Base-by-base conservation (phyloP, 2,888 invertebrate genomes). In the Cryptocephalus moraei region DNA sequence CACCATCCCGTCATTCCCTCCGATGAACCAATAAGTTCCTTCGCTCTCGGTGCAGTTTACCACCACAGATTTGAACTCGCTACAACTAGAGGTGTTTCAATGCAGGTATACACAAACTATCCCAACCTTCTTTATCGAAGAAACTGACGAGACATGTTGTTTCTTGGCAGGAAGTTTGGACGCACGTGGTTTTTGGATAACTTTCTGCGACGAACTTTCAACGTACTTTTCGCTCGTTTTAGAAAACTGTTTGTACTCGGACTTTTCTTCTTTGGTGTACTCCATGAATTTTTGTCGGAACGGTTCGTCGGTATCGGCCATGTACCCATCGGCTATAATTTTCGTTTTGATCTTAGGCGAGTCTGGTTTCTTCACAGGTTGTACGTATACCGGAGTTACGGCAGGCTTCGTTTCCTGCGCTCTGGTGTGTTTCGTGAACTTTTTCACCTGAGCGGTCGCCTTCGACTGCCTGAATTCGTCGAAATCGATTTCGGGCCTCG, bases 281-380 rank as follows among this genome's bases (percentile, higher is more conserved):
- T 69, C 67, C 8, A 58, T 51, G n/a, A 59, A 53, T 48, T 60
- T 62, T 42, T 62, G 59, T 44, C 59, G 58, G 11, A 76, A 71
- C 2, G 80, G 78, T 56, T 83, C 83, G 55, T 83, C 82, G 0
- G 83, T 83, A 59, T 84, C 84, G 1, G 84, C 84, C 68, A 80
- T 80, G 59, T 84, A 84, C 9, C 84, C 84, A 49, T 79, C 79
- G 22, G 71, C 67, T 44, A 72, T 66, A 32, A 62, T 61, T 59
- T 75, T 75, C 44, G 69, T 67, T 59, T 77, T 78, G 11, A 69
- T 63, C 62, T 77, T 77, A 0, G 78, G 76, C 2, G 77, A 75
- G 41, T 75, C 74, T 1, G 75, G 72, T 44, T 41, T 42, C 40
- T 48, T 44, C 39, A 46, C 2, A 9, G 47, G 56, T 36, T 68